Conservation (phyloP, 1,140 invertebrate species). For the Aricia agestis region DNA sequence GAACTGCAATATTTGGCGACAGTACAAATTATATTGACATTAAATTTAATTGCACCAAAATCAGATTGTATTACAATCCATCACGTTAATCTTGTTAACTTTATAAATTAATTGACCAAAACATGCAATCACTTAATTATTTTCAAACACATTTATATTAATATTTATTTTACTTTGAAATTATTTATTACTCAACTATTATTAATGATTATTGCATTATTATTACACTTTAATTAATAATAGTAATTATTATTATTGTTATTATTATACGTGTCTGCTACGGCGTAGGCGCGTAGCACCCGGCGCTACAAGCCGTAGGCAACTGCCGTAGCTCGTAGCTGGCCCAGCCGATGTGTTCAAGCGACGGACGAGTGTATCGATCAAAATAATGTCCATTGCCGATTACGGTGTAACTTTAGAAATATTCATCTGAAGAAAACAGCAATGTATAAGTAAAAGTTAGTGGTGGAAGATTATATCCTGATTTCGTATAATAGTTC, state of each 20-base stretch:
- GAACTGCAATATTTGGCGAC: neutral
- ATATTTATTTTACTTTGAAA: neutral
- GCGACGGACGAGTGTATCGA: neutral
- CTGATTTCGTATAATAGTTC: too few species aligned
- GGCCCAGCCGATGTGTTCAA: conserved; percentile 13
- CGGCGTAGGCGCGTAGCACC: conserved; percentile 48
- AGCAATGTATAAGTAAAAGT: conserved; percentile 11
- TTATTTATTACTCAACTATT: neutral
- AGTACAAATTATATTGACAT: neutral
- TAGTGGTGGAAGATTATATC: neutral
- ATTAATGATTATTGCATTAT: neutral
- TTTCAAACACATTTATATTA: neutral
- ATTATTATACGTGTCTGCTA: conserved; percentile 19
- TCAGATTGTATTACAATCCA: neutral
- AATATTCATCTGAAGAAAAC: conserved; percentile 4
- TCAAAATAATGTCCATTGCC: conserved; percentile 20
- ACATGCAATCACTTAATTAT: neutral
- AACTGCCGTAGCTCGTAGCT: conserved; percentile 53
- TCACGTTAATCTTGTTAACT: neutral
- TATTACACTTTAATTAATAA: neutral
- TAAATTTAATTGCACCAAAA: neutral
- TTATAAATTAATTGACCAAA: neutral
- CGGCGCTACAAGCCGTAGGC: conserved; percentile 51
- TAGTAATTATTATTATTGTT: neutral
- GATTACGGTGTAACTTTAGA: neutral